Base-by-base conservation (phyloP, 2,888 invertebrate genomes). In the Corythucha ciliata region DNA sequence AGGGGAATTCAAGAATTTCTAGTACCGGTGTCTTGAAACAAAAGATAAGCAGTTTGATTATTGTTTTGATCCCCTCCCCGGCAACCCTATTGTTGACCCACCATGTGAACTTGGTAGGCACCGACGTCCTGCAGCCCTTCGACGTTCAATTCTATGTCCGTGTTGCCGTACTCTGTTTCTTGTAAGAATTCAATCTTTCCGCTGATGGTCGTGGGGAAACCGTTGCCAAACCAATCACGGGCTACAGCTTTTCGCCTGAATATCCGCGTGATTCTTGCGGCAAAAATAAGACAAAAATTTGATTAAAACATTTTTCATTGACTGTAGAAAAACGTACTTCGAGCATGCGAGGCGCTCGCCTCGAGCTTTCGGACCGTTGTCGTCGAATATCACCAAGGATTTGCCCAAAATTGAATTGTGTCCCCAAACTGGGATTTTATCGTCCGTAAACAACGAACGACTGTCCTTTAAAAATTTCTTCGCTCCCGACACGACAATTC, bases 271-370 rank as follows among this genome's bases (percentile, higher is more conserved):
- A 90, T 78, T 50, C 89, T 89, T 14, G 37, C 8, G 10, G 16
- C 42, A 12, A 14, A 12, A 12, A 10, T 14, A 36, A 36, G 8
- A 36, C 14, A 36, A 36, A 36, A 36, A 7, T 36, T 36, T 7
- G 14, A 12, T 36, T 7, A 36, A 14, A 10, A 36, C 10, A 8
- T 10, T 21, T 41, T 41, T 12, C 8, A 21, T 21, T 41, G 16
- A 8, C 22, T 21, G 10, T 29, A 29, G n/a, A 16, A 24, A 46
- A 27, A 70, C 74, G 77, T 68, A 89, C 86, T 78, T 76, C 7
- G 90, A 83, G 67, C 94, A 94, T 0, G 88, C 90, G 65, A 93
- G 72, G 56, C 92, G 71, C 68, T 91, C 88, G 12, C 92, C 92
- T 58, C 92, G 71, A 0, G 90, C 90, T 55, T 81, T 79, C 0